Evolutionary conservation across 23 tunicate genomes (phyloP).

Genomic region (Clavelina lepadiformis): DNA sequence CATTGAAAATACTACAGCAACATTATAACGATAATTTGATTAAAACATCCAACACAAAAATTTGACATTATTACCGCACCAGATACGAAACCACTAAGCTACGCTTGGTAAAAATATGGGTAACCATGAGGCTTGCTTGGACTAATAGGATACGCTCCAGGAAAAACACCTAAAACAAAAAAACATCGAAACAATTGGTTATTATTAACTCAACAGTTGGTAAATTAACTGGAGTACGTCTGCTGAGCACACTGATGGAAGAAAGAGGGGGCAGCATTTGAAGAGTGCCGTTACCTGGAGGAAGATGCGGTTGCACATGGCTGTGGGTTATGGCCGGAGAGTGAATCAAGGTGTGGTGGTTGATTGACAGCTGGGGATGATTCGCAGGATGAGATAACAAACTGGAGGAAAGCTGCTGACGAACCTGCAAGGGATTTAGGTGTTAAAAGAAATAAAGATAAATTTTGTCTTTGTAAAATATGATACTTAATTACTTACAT

Average conservation of each 20-base stretch:
- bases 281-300: too few species aligned
- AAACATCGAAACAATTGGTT: too few species aligned
- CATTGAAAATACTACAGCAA: too few species aligned
- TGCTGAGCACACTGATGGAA: conserved; percentile 67
- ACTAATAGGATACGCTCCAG: conserved; percentile 62
- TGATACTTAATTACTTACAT: too few species aligned
- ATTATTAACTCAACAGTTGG: too few species aligned
- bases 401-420: conserved; percentile 51
- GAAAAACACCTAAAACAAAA: conserved; percentile 27
- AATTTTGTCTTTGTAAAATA: too few species aligned
- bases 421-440: conserved; percentile 16
- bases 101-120: conserved; percentile 71
- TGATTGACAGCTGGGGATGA: conserved; percentile 41
- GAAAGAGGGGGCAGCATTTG: conserved; percentile 37
- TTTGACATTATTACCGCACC: too few species aligned
- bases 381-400: conserved; percentile 48
- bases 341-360: conserved; percentile 67
- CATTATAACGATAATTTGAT: too few species aligned
- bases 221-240: conserved; percentile 25
- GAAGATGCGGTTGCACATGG: conserved; percentile 42
- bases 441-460: not conserved
- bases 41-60: too few species aligned
- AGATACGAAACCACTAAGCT: too few species aligned
- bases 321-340: conserved; percentile 65
- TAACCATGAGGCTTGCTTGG: conserved; percentile 62